phyloP scores from a whole-genome alignment of 2,888 invertebrate species.

The Acronicta aceris region DNA sequence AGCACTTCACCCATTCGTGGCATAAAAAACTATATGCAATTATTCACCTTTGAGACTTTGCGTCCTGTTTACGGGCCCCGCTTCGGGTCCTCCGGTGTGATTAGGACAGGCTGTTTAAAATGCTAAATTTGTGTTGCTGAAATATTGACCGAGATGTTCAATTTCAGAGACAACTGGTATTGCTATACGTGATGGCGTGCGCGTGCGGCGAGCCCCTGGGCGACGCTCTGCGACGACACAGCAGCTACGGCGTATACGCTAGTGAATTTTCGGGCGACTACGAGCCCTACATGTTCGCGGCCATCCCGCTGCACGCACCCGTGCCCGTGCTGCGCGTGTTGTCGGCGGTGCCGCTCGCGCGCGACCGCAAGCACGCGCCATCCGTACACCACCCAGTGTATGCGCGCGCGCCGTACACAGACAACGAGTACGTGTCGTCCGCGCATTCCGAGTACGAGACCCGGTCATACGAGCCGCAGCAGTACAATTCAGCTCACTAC shows the following conservation, averaged over 20 bases:
- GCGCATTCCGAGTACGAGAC: conserved; percentile 41
- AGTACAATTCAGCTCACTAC: conserved; percentile 22
- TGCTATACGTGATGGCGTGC: conserved; percentile 60
- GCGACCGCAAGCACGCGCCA: conserved; percentile 53
- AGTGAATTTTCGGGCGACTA: conserved; percentile 66
- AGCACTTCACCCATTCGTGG: too few species aligned
- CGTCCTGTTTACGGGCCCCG: background rate
- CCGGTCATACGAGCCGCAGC: conserved; percentile 28
- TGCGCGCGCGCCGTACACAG: conserved; percentile 44
- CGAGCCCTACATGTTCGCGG: conserved; percentile 74
- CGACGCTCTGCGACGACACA: conserved; percentile 60
- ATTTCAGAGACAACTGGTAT: conserved; percentile 65
- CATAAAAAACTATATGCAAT: too few species aligned
- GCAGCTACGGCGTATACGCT: conserved; percentile 66
- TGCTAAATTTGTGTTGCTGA: background rate
- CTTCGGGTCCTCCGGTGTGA: background rate
- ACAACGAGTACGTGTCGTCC: conserved; percentile 31
- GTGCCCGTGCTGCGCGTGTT: conserved; percentile 74
- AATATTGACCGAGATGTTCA: conserved; percentile 7
- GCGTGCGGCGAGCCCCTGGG: conserved; percentile 59
- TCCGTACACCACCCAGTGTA: conserved; percentile 57
- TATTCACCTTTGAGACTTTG: too few species aligned
- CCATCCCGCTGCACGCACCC: conserved; percentile 77
- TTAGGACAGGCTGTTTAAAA: background rate
- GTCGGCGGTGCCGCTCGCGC: conserved; percentile 60